Conservation (phyloP, 2,888 invertebrate species). For the Piscicola geometra region DNA sequence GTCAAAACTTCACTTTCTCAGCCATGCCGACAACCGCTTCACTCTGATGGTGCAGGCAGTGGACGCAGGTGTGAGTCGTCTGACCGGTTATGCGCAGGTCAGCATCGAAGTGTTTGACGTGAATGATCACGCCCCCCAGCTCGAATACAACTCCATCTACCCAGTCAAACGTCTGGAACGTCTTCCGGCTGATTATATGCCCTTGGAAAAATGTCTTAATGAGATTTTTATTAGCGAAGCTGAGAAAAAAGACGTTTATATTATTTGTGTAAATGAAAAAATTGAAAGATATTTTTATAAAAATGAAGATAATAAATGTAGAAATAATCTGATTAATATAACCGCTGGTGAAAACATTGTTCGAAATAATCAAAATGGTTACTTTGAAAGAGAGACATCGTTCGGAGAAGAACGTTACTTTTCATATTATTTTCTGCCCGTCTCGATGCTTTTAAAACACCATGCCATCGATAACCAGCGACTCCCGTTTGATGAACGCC, state of each 20-base stretch:
- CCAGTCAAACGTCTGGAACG: neutral
- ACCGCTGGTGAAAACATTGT: neutral
- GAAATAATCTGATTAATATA: neutral
- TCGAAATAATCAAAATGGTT: neutral
- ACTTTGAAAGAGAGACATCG: neutral
- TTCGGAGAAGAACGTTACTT: neutral
- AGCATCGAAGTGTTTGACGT: neutral
- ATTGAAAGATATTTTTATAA: neutral
- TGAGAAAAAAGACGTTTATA: no score
- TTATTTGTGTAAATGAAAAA: neutral
- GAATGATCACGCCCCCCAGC: conserved; percentile 6
- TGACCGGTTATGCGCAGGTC: neutral
- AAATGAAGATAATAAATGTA: neutral
- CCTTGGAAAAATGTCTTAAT: neutral
- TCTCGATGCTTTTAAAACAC: neutral
- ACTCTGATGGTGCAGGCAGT: conserved; percentile 1
- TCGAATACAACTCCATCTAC: neutral
- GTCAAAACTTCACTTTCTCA: neutral
- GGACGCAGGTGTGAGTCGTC: neutral
- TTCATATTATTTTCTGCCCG: neutral
- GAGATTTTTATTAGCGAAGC: no score
- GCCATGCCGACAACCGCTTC: neutral
- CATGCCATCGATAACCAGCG: neutral
- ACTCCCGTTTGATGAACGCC: neutral
- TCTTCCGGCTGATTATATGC: neutral